phyloP scores from a whole-genome alignment of 1,140 invertebrate genomes.

The Araneus ventricosus region DNA sequence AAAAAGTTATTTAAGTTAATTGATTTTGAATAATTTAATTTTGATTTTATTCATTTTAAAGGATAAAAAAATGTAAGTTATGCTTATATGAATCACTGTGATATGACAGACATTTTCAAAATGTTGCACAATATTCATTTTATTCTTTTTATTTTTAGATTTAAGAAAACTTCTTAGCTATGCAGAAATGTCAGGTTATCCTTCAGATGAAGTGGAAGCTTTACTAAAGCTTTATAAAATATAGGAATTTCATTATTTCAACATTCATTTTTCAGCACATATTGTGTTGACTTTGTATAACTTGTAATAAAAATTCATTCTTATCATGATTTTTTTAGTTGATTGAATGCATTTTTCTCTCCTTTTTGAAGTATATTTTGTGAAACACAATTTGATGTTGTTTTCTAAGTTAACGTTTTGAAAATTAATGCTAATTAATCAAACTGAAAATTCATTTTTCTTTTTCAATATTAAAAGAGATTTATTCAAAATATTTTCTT shows the following conservation, averaged over 20 bases:
- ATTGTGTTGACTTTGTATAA: constrained; percentile 10
- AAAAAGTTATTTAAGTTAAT: background rate
- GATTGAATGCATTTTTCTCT: no score
- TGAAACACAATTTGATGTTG: no score
- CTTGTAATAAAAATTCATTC: constrained; percentile 42
- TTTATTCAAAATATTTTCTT: no score
- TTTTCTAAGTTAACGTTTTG: no score
- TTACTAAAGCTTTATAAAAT: constrained; percentile 7
- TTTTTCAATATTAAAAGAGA: no score
- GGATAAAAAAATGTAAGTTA: background rate
- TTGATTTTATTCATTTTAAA: background rate
- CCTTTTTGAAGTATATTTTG: no score
- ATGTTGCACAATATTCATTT: background rate
- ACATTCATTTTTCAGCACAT: background rate
- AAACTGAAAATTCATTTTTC: no score
- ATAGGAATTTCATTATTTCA: background rate
- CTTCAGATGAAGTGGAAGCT: background rate
- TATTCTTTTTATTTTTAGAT: constrained; percentile 32
- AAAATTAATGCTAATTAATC: no score
- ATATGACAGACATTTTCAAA: background rate
- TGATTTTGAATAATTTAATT: background rate
- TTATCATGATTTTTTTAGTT: background rate
- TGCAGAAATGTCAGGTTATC: background rate
- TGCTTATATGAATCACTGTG: no score
- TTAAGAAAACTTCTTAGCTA: background rate